Evolutionary conservation across 1,140 invertebrate species (phyloP).

Genomic region (Drosophila saltans): DNA sequence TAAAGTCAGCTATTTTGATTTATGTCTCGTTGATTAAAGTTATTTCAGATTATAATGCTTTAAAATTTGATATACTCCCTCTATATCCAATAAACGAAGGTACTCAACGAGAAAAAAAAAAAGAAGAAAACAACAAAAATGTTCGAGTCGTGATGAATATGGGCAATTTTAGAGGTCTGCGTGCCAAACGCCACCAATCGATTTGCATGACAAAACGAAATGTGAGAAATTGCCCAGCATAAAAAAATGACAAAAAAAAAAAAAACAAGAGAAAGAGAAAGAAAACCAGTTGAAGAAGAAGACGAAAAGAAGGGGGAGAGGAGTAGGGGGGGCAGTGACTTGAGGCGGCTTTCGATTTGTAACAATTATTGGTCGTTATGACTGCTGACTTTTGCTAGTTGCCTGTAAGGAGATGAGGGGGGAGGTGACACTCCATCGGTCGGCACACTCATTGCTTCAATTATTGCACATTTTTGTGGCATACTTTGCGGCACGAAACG

Average conservation of each 20-base stretch:
- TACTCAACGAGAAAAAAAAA: background rate
- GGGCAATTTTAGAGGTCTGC: conserved; percentile 17
- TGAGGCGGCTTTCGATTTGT: conserved; percentile 26
- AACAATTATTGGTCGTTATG: conserved; percentile 26
- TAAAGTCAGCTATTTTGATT: too few relatives aligned
- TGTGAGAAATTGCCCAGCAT: conserved; percentile 15
- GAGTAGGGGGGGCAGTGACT: background rate
- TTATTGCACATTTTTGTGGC: conserved; percentile 22
- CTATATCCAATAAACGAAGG: background rate
- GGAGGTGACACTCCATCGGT: too few relatives aligned
- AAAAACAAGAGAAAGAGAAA: background rate
- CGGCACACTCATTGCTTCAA: background rate
- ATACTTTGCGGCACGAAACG: conserved; percentile 20
- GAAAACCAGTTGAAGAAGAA: background rate
- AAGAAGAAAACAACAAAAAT: background rate
- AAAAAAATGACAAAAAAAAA: conserved; percentile 17
- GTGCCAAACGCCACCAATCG: conserved; percentile 26
- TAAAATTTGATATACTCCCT: background rate
- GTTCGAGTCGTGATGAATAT: conserved; percentile 10
- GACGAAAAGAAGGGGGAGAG: background rate
- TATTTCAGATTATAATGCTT: background rate
- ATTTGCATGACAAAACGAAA: conserved; percentile 22
- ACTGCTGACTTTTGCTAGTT: conserved; percentile 5
- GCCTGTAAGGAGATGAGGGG: too few relatives aligned
- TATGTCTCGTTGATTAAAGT: too few relatives aligned